A percentile compares a stretch with the other conserved stretches of the same genome.
These are phyloP conservation scores for Drosophila takahashii DNA, from an alignment of 1,140 invertebrate genomes.

Conservation along the genomic window DNA sequence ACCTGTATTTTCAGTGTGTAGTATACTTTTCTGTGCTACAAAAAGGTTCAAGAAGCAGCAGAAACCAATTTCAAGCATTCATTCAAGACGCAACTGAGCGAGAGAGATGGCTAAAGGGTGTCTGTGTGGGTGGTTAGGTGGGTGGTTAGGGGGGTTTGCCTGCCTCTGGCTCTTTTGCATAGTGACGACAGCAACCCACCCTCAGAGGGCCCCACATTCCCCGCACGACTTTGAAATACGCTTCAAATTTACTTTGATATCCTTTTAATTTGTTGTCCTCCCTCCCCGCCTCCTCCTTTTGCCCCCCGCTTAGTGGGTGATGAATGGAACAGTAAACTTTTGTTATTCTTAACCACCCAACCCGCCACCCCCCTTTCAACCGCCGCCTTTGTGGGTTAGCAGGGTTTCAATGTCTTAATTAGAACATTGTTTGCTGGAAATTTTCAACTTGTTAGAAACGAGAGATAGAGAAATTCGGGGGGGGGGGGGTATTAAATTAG, in stretches of 20 bases:
- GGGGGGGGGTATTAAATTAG: neutral
- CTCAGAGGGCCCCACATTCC: conserved; percentile 11
- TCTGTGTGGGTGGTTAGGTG: conserved; percentile 14
- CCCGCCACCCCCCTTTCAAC: neutral
- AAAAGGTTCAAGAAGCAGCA: conserved; percentile 53
- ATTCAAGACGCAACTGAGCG: conserved; percentile 63
- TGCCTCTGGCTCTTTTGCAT: conserved; percentile 56
- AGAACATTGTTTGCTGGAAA: conserved; percentile 49
- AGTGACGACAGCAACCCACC: conserved; percentile 59
- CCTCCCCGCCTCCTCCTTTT: neutral
- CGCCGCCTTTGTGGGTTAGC: conserved; percentile 32
- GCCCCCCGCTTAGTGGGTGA: neutral
- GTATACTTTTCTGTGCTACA: conserved; percentile 69
- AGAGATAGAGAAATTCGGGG: neutral
- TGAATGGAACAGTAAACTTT: conserved; percentile 29
- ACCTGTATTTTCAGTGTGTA: conserved; percentile 44
- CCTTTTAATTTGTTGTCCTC: conserved; percentile 63
- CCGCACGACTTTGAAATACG: conserved; percentile 71
- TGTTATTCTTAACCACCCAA: conserved; percentile 25
- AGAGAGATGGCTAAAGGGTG: conserved; percentile 42
- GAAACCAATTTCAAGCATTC: conserved; percentile 80
- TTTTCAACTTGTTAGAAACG: conserved; percentile 12
- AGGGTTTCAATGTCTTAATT: conserved; percentile 63
- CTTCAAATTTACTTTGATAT: conserved; percentile 78
- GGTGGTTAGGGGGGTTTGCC: neutral